Evolutionary conservation across 1,140 invertebrate species (phyloP).

Genomic region (Lasioglossum baleicum): DNA sequence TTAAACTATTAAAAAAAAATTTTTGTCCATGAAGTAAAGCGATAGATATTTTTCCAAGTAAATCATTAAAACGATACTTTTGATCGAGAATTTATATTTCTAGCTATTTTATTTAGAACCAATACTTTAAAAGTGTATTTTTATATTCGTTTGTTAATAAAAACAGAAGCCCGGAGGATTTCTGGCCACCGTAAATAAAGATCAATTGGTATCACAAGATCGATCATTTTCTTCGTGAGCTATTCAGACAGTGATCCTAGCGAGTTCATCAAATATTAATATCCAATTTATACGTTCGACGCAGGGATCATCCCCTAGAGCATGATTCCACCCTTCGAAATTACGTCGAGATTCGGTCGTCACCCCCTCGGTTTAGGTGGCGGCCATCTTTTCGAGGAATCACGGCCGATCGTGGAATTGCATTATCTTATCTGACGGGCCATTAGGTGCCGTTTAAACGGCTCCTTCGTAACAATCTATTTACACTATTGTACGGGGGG

Average conservation of each 20-base stretch:
- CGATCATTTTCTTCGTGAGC: conserved; percentile 21
- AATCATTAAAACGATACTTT: too few relatives aligned
- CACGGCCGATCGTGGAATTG: conserved; percentile 27
- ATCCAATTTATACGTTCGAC: conserved; percentile 76
- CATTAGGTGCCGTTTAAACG: conserved; percentile 44
- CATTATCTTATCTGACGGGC: conserved; percentile 61
- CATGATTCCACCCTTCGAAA: conserved; percentile 12
- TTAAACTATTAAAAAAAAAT: too few relatives aligned
- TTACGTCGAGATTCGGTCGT: conserved; percentile 16
- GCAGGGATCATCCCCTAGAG: conserved; percentile 65
- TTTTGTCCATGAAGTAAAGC: too few relatives aligned
- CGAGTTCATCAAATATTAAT: conserved; percentile 76
- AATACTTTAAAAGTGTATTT: too few relatives aligned
- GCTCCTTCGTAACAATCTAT: conserved; percentile 37
- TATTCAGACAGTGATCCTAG: neutral
- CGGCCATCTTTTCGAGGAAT: conserved; percentile 28
- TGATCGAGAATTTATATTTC: too few relatives aligned
- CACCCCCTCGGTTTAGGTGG: conserved; percentile 7
- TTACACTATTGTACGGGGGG: conserved; percentile 19
- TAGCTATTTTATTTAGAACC: too few relatives aligned
- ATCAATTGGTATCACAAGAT: conserved; percentile 4
- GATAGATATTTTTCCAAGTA: too few relatives aligned
- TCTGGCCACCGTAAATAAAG: neutral
- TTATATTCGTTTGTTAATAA: neutral
- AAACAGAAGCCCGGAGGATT: neutral